These are phyloP conservation scores for Coreoperca whiteheadi DNA, from an alignment of 2,113 vertebrate genomes.

Conservation along the genomic window DNA sequence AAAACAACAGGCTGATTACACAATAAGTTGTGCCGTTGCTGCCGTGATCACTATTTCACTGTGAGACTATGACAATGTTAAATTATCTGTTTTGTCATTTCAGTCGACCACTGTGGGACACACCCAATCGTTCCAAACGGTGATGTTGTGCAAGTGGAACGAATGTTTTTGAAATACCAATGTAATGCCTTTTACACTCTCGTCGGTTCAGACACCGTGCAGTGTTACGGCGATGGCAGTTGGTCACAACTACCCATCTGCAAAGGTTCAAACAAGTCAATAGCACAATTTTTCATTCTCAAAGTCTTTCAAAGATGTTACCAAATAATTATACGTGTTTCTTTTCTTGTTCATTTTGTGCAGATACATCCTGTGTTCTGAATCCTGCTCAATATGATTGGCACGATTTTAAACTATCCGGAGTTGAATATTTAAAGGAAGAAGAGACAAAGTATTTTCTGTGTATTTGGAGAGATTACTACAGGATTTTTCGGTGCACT, in stretches of 20 bases:
- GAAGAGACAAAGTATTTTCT: fast-evolving
- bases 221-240: background rate
- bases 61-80: background rate
- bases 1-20: background rate
- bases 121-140: fast-evolving
- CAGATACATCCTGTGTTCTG: background rate
- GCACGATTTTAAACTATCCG: fast-evolving
- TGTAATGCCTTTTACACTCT: background rate
- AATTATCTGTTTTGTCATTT: background rate
- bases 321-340: background rate
- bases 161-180: background rate
- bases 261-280: conserved; percentile 3
- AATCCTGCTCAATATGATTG: fast-evolving
- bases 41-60: background rate
- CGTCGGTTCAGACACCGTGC: background rate
- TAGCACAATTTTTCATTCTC: background rate
- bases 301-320: background rate
- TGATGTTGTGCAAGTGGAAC: fast-evolving
- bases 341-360: background rate
- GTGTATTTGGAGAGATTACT: fast-evolving
- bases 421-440: fast-evolving
- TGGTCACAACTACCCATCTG: conserved; percentile 34
- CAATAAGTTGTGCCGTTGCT: background rate
- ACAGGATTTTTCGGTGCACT: fast-evolving
- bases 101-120: background rate